Evolutionary conservation across 35 echinoderm and acorn worm genomes (phyloP), one percentile per base, ranked within the genome.

Genomic region (Antedon bifida): DNA sequence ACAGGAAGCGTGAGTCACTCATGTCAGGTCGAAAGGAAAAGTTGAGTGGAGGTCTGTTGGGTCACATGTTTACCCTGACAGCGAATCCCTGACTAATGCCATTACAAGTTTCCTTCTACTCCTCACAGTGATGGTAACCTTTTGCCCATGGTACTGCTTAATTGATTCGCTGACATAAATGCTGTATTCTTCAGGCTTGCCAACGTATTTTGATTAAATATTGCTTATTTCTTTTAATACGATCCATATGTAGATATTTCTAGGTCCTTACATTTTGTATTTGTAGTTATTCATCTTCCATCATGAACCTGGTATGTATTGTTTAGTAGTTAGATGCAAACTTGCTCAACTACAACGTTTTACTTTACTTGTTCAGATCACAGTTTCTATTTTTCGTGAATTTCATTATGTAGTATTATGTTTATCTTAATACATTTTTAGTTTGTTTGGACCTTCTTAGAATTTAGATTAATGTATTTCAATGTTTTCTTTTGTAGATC

Each of bases 11-110:
- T 64, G 51, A 64, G 9, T 64, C 51, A 64, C 51, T 16, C 51
- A 64, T 64, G 51, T 64, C 51, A 64, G 51, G 51, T 64, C 51
- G 51, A 64, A 64, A 64, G 51, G 51, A 64, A 64, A 64, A 64
- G 51, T 64, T 64, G 51, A 64, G 51, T 16, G 51, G 1, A 64
- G 51, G 51, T 26, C 23, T 64, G 51, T 23, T 64, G 51, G 51
- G 51, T 64, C 51, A 64, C 51, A 64, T 64, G 51, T 64, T 64
- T 64, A 64, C 9, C 51, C 51, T 21, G 51, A 64, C 51, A 42
- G 5, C 9, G 51, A 64, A 23, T 26, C 51, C 51, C 51, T 64
- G 51, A 64, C 51, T 64, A 64, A 64, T 64, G 51, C 51, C 51
- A 64, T 16, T 64, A 21, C 51, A 26, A 64, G 51, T 64, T 64